These are phyloP conservation scores for Varroa destructor DNA, from an alignment of 1,140 invertebrate species.

Conservation along the genomic window DNA sequence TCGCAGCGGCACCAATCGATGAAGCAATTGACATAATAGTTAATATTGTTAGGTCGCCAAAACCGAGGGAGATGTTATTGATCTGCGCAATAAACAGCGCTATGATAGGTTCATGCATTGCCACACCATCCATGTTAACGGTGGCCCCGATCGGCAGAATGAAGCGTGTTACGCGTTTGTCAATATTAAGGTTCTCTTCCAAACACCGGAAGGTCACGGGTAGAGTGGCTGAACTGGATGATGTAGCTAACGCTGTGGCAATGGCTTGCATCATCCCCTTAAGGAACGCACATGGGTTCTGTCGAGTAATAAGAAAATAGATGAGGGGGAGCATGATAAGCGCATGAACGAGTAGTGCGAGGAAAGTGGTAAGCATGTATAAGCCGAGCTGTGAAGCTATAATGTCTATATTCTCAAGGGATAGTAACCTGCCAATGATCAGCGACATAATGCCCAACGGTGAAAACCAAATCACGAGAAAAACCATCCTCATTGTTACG, in stretches of 20 bases:
- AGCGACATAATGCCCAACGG: conserved; percentile 57
- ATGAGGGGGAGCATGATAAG: conserved; percentile 41
- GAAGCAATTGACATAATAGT: conserved; percentile 52
- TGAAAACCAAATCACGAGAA: conserved; percentile 49
- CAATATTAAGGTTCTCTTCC: conserved; percentile 46
- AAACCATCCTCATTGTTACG: conserved; percentile 44
- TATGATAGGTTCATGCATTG: conserved; percentile 83
- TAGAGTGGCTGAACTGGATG: conserved; percentile 38
- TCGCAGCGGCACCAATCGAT: conserved; percentile 51
- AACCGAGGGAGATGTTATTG: conserved; percentile 30
- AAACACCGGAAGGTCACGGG: conserved; percentile 48
- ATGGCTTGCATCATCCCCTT: conserved; percentile 43
- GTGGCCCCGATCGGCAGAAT: conserved; percentile 54
- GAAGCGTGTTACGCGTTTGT: conserved; percentile 34
- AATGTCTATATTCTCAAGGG: conserved; percentile 44
- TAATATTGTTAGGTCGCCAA: conserved; percentile 33
- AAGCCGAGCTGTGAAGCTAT: conserved; percentile 45
- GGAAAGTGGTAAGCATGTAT: conserved; percentile 44
- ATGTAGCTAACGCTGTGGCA: conserved; percentile 44
- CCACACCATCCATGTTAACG: conserved; percentile 90
- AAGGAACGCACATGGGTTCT: conserved; percentile 43
- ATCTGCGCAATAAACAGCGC: conserved; percentile 58
- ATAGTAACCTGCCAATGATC: conserved; percentile 49
- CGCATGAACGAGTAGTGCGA: conserved; percentile 43
- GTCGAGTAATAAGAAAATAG: conserved; percentile 40